Evolutionary conservation across 2,797 vertebrate species (phyloP), one percentile per base, ranked within the genome.

Genomic region (Helarctos malayanus): DNA sequence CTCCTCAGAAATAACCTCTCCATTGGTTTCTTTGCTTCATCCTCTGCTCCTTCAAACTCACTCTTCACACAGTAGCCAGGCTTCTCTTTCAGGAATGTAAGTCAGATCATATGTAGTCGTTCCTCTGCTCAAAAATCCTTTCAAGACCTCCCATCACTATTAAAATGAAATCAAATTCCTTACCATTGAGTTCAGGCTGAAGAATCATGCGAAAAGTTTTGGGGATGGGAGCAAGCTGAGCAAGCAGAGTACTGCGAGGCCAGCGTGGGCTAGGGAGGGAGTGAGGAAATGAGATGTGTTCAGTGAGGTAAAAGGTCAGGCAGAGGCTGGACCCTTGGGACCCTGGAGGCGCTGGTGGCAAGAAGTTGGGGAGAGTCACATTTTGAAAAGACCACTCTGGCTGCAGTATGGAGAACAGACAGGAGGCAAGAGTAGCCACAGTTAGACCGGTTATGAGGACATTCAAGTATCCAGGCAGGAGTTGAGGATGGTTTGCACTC

Each of bases 381-480:
- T 25, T 89, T 82, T 91, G 57, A 90, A 91, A 97, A 94, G 49
- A 61, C 38, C 23, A 23, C 54, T 87, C 56, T 71, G 29, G n/a
- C 38, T 93, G 47, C 27, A 29, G 49, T 49, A 27, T 45, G 27
- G 61, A 71, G 45, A 56, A 29, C 45, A 75, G 52, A 38, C 3
- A 61, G 47, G 52, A n/a, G 35, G 7, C 19, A 73, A 82, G 68
- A 65, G 14, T 3, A 52, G 35, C 32, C 56, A 35, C 21, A n/a
- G 25, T 47, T 25, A 95, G 25, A 63, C 3, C 35, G 61, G 21
- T 47, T 23, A 38, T 0, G 2, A 91, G 45, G 68, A 61, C 61
- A 23, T 19, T 65, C 13, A 47, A 76, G 35, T 32, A 59, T 83
- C 57, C 2, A 47, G 54, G 45, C 23, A 86, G 45, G 19, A 95